Percentiles rank a stretch among this genome's conserved stretches.
These are phyloP conservation scores for Hippocampus abdominalis DNA, from an alignment of 2,113 vertebrate species.

Conservation along the genomic window DNA sequence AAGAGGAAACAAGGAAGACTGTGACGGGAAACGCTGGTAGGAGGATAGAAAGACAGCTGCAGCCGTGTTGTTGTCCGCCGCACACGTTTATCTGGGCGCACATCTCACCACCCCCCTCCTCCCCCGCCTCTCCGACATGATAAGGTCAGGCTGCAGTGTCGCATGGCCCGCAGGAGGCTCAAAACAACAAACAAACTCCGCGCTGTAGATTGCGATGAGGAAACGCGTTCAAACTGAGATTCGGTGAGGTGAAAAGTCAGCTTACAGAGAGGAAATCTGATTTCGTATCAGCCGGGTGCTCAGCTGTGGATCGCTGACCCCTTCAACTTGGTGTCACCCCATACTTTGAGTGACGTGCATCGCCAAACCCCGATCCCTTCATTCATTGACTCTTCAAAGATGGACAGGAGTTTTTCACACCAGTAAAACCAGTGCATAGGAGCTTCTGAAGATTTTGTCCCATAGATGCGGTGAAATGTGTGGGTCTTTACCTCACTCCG, in stretches of 20 bases:
- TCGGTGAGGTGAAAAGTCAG: neutral
- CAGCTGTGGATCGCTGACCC: constrained; percentile 41
- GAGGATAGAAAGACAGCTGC: constrained; percentile 57
- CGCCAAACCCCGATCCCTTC: constrained; percentile 25
- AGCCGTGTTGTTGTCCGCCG: constrained; percentile 37
- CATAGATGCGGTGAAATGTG: neutral
- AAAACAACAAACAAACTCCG: neutral
- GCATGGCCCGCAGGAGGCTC: constrained; percentile 4
- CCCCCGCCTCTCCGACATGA: constrained; percentile 15
- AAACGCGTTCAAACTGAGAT: neutral
- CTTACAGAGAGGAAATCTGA: constrained; percentile 3
- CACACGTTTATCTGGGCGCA: constrained; percentile 42
- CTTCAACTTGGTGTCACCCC: constrained; percentile 23
- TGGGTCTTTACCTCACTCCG: constrained; percentile 57
- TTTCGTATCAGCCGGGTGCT: constrained; percentile 21
- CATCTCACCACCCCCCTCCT: constrained; percentile 27
- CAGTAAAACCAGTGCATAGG: neutral
- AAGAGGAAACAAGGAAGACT: constrained; percentile 33
- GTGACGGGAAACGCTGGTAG: constrained; percentile 50
- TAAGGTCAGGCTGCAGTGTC: constrained; percentile 17
- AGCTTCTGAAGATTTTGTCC: neutral
- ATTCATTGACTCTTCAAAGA: constrained; percentile 47
- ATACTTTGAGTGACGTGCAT: constrained; percentile 23
- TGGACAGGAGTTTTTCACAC: too few relatives aligned
- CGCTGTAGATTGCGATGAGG: neutral